A percentile compares a stretch with the other conserved stretches of the same genome.
Conservation (phyloP, 2,113 vertebrate species). For the Casuarius casuarius region DNA sequence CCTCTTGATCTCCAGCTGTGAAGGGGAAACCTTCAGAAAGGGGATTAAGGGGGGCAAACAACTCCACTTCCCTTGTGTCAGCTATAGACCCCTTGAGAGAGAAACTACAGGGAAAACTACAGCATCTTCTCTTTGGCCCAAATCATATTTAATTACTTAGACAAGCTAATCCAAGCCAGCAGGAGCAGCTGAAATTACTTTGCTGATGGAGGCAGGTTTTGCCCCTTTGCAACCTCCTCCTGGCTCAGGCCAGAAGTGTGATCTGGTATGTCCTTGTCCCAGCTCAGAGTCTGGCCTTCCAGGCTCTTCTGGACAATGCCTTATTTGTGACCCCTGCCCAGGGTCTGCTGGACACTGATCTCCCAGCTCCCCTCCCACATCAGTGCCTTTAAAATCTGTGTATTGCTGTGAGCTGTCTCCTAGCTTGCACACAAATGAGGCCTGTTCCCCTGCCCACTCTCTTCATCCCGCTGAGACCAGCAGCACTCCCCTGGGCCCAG, state of each 20-base stretch:
- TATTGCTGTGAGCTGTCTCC: neutral
- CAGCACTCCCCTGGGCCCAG: no score
- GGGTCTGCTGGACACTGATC: neutral
- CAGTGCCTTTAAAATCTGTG: neutral
- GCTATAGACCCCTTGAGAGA: neutral
- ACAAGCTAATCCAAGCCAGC: fast-evolving
- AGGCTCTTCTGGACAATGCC: neutral
- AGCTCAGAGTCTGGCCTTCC: neutral
- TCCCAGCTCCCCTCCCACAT: neutral
- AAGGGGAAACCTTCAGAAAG: neutral
- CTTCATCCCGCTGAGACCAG: no score
- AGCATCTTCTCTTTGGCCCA: neutral
- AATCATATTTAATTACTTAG: neutral
- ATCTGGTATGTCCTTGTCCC: neutral
- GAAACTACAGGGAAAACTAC: neutral
- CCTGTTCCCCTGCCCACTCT: neutral
- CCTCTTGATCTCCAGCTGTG: constrained; percentile 12
- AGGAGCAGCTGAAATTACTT: neutral
- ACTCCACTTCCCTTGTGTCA: neutral
- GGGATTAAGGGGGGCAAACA: constrained; percentile 23
- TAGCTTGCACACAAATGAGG: neutral
- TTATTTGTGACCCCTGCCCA: neutral
- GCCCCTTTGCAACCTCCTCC: neutral
- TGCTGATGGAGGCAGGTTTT: neutral
- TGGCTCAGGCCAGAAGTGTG: neutral